phyloP scores from a whole-genome alignment of 1,140 invertebrate genomes.

The Pachyrhynchus sulphureomaculatus region DNA sequence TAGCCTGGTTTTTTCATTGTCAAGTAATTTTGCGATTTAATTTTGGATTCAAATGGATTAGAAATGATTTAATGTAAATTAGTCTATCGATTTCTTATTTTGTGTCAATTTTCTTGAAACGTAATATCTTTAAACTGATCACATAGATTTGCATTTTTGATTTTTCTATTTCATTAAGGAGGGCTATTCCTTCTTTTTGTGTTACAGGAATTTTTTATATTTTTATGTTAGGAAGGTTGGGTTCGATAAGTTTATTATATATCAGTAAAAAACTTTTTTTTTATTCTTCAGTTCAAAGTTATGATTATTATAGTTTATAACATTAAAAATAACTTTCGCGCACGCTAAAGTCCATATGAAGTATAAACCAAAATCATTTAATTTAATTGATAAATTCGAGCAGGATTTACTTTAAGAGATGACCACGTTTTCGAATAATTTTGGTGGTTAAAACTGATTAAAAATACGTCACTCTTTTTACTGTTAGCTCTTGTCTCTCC shows the following conservation, averaged over 20 bases:
- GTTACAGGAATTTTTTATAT: slow-evolving; percentile 14
- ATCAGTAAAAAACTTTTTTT: slow-evolving; percentile 2
- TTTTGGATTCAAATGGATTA: slow-evolving; percentile 37
- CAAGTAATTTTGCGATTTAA: slow-evolving; percentile 40
- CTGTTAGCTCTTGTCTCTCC: too few relatives aligned
- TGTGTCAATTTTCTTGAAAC: slow-evolving; percentile 8
- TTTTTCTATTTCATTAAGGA: slow-evolving; percentile 4
- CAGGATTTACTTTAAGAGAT: too few relatives aligned
- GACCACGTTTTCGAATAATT: too few relatives aligned
- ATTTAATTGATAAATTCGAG: too few relatives aligned
- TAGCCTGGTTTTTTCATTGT: slow-evolving; percentile 43
- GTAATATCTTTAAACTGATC: slow-evolving; percentile 21
- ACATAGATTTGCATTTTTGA: slow-evolving; percentile 11
- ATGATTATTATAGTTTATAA: too few relatives aligned
- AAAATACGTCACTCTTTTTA: too few relatives aligned
- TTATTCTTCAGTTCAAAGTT: background rate
- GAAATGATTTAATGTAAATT: slow-evolving; percentile 31
- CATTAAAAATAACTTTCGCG: too few relatives aligned
- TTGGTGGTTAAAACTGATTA: too few relatives aligned
- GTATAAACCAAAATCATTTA: too few relatives aligned
- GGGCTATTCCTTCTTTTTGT: background rate
- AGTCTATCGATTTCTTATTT: slow-evolving; percentile 6
- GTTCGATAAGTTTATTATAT: background rate
- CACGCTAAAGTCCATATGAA: too few relatives aligned
- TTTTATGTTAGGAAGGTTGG: slow-evolving; percentile 3